Conservation (phyloP, 2,888 invertebrate genomes). For the Tanypteryx hageni region DNA sequence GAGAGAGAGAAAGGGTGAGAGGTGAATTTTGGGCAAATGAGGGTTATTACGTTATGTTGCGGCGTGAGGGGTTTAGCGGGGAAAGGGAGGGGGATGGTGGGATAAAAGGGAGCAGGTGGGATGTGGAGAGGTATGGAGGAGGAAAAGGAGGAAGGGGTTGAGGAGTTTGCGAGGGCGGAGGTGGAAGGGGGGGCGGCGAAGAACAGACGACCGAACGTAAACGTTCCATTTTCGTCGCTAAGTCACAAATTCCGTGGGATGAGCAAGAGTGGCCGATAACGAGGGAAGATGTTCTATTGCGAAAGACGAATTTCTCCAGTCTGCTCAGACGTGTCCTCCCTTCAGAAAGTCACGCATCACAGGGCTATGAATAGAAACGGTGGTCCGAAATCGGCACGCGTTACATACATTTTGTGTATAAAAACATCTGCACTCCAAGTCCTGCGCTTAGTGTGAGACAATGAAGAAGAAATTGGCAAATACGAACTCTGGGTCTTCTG, state of each 20-base stretch:
- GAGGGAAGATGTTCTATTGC: background rate
- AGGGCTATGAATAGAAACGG: too few relatives aligned
- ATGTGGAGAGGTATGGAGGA: background rate
- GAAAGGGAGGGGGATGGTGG: background rate
- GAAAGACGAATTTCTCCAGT: background rate
- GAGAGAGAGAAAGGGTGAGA: background rate
- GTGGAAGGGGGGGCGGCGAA: background rate
- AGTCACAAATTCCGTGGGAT: background rate
- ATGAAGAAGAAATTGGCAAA: too few relatives aligned
- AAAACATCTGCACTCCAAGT: too few relatives aligned
- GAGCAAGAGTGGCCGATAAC: slow-evolving; percentile 8
- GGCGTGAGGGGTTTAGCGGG: background rate
- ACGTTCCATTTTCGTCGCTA: background rate
- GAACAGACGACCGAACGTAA: background rate
- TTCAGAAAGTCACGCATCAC: too few relatives aligned
- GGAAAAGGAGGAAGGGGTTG: background rate
- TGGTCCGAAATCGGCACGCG: too few relatives aligned
- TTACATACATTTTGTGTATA: too few relatives aligned
- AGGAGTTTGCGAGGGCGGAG: background rate
- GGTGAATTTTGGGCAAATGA: slow-evolving; percentile 17
- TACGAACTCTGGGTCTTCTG: too few relatives aligned
- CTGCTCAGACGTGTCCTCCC: background rate
- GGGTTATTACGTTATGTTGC: slow-evolving; percentile 17
- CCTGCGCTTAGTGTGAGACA: too few relatives aligned
- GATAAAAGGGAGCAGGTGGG: background rate